Evolutionary conservation across 2,113 vertebrate genomes (phyloP), one percentile per base, ranked within the genome.

Genomic region (Ochotona curzoniae): DNA sequence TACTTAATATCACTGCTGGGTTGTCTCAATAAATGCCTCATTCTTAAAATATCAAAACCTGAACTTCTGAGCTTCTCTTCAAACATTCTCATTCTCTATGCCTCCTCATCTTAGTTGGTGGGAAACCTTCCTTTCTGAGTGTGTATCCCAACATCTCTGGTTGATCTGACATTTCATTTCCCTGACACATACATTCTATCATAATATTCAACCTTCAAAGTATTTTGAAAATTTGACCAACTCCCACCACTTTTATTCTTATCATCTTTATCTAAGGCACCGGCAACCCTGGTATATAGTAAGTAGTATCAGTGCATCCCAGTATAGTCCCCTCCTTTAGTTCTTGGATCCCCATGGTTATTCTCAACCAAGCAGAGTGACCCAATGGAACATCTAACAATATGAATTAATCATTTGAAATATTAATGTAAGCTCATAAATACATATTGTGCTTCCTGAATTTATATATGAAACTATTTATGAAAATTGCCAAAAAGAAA

Each of bases 1-100:
- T n/a, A 32, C 32, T 83, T 69, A 74, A 28, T 91, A 60, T 93
- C 60, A 60, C 17, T 83, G 7, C 6, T 91, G n/a, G 10, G 23
- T 89, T 60, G 5, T 79, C 28, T 82, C 63, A 54, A 70, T 71
- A 75, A 49, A 88, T 76, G n/a, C 1, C 1, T 63, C 17, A 83
- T 57, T 18, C 5, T 79, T 79, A 23, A 86, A 81, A 76, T 82
- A 75, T 32, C 17, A 85, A 74, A 79, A 32, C 15, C 21, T 73
- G 25, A 90, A 74, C 8, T 61, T 10, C 11, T 67, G 18, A 47
- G 76, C 8, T 87, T 32, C 32, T 21, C 23, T 12, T 28, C 20
- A 70, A 15, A 44, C 4, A 23, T 66, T 75, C 25, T 47, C n/a
- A 0, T 90, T 66, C 30, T 9, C 18, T 35, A 61, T 63, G 1